These are phyloP conservation scores for Emydocephalus ijimae DNA, from an alignment of 2,113 vertebrate genomes.

Conservation along the genomic window DNA sequence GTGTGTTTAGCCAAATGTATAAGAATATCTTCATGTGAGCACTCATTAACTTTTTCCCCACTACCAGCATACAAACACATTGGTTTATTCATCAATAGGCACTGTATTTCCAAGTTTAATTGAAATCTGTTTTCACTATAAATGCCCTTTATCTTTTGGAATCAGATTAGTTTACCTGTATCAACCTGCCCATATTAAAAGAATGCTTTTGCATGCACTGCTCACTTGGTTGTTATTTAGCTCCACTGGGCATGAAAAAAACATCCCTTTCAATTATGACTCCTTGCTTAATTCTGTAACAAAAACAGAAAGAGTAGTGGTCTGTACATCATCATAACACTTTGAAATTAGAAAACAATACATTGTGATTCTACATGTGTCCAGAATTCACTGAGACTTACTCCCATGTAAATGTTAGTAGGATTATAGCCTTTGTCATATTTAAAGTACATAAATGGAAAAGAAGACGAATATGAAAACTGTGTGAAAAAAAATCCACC, in stretches of 20 bases:
- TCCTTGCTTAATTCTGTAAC: not conserved
- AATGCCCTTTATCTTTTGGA: not conserved
- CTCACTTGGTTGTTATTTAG: not conserved
- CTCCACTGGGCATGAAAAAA: not conserved
- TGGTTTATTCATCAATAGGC: not conserved
- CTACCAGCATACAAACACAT: not conserved
- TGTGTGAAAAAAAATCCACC: not conserved
- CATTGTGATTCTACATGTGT: not conserved
- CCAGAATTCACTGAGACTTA: not conserved
- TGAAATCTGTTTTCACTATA: not conserved
- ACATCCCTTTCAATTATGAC: not conserved
- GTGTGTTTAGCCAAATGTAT: not conserved
- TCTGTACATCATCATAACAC: no score
- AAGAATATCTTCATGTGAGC: not conserved
- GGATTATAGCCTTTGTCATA: not conserved
- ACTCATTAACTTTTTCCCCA: not conserved
- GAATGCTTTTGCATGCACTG: not conserved
- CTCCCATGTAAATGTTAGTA: not conserved
- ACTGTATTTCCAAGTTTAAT: not conserved
- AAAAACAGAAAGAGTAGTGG: not conserved
- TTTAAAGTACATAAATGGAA: not conserved
- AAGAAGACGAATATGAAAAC: not conserved
- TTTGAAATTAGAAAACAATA: not conserved
- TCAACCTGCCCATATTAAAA: not conserved
- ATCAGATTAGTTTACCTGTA: not conserved